These are phyloP conservation scores for Notospermus geniculatus DNA, from an alignment of 1,140 invertebrate genomes.

Conservation along the genomic window DNA sequence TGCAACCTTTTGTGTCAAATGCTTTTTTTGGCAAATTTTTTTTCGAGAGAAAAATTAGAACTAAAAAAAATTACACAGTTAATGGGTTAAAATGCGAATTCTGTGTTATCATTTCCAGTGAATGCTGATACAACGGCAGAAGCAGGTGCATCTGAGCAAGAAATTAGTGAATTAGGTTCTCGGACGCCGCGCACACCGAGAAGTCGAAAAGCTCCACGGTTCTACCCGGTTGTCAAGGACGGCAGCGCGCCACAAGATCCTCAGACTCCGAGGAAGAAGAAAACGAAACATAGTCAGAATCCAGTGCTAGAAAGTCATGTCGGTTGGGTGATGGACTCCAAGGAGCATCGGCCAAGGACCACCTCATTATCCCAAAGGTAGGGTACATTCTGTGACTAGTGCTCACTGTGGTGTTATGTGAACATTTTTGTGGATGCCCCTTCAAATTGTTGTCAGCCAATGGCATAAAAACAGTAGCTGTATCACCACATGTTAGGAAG, in stretches of 20 bases:
- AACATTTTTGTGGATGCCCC: too few relatives aligned
- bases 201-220: conserved; percentile 64
- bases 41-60: too few relatives aligned
- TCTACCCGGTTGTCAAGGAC: conserved; percentile 89
- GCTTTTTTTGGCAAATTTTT: too few relatives aligned
- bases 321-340: conserved; percentile 77
- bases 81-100: too few relatives aligned
- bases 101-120: too few relatives aligned
- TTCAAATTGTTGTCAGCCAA: too few relatives aligned
- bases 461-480: too few relatives aligned
- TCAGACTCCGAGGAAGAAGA: conserved; percentile 72
- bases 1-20: too few relatives aligned
- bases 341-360: conserved; percentile 44
- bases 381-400: neutral
- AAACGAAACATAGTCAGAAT: conserved; percentile 88
- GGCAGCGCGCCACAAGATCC: conserved; percentile 42
- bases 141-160: neutral
- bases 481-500: too few relatives aligned
- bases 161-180: conserved; percentile 17
- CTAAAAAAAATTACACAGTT: too few relatives aligned
- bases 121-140: neutral
- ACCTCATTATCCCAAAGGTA: conserved; percentile 36
- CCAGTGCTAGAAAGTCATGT: conserved; percentile 94
- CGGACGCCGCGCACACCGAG: conserved; percentile 47
- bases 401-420: too few relatives aligned